Percentiles rank a stretch among this genome's conserved stretches.
phyloP scores from a whole-genome alignment of 2,888 invertebrate genomes.

The Adela reaumurella region DNA sequence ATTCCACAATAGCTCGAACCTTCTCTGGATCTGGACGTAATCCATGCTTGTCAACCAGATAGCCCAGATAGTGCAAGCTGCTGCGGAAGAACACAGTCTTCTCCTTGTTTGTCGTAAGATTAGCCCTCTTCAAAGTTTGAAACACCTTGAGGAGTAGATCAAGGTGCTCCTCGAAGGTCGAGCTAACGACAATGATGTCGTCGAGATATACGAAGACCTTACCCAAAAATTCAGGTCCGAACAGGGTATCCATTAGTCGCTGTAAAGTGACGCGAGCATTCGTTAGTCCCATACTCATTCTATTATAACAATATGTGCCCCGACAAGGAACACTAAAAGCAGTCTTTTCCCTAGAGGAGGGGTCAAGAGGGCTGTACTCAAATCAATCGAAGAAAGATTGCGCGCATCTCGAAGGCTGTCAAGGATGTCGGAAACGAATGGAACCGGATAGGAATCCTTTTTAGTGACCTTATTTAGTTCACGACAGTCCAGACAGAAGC shows the following conservation, averaged over 20 bases:
- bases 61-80: conserved; percentile 2
- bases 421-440: conserved; percentile 15
- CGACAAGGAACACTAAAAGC: conserved; percentile 12
- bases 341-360: conserved; percentile 4
- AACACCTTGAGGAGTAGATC: background rate
- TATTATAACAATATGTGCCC: conserved; percentile 11
- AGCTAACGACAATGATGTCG: conserved; percentile 12
- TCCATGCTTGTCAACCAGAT: conserved; percentile 13
- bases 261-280: conserved; percentile 16
- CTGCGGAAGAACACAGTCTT: conserved; percentile 8
- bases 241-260: conserved; percentile 12
- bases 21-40: conserved; percentile 14
- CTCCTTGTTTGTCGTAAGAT: conserved; percentile 12
- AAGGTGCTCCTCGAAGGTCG: conserved; percentile 12
- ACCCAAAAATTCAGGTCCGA: conserved; percentile 10
- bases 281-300: too few species aligned
- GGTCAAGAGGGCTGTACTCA: conserved; percentile 9
- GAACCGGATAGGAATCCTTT: conserved; percentile 10
- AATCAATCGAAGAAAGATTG: conserved; percentile 13
- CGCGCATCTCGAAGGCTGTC: conserved; percentile 16
- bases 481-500: conserved; percentile 13
- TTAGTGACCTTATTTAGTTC: conserved; percentile 7
- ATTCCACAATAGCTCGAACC: conserved; percentile 12
- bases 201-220: conserved; percentile 13
- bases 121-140: conserved; percentile 4